These are phyloP conservation scores for Erithacus rubecula DNA, from an alignment of 2,797 vertebrate species.

Conservation along the genomic window DNA sequence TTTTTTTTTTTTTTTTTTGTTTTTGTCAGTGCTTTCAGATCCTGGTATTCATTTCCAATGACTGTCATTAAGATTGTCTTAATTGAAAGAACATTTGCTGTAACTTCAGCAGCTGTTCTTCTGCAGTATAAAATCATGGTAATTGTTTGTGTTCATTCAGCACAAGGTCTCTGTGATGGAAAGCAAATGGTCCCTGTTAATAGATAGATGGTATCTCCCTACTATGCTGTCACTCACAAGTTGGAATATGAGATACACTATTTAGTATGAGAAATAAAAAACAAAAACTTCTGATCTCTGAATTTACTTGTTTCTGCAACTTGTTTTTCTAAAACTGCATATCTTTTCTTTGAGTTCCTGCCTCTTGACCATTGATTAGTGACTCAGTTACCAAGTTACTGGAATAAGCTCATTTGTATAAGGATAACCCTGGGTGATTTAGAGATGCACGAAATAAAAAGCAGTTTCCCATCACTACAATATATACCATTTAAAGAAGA, in stretches of 20 bases:
- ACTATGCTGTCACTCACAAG: not conserved
- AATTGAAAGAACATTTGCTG: conserved; percentile 67
- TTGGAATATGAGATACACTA: not conserved
- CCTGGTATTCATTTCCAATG: conserved; percentile 43
- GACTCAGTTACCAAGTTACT: not conserved
- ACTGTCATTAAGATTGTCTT: conserved; percentile 62
- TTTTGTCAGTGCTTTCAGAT: not conserved
- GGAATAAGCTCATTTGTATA: not conserved
- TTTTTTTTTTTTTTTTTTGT: not conserved
- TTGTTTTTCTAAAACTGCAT: not conserved
- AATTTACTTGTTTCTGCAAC: not conserved
- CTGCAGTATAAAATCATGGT: conserved; percentile 21
- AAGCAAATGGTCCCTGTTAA: conserved; percentile 55
- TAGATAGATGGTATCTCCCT: conserved; percentile 32
- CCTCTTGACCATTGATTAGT: not conserved
- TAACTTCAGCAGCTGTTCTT: conserved; percentile 67
- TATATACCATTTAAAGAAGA: not conserved
- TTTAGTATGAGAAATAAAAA: not conserved
- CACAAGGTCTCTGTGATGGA: conserved; percentile 37
- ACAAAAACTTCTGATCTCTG: not conserved
- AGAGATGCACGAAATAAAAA: not conserved
- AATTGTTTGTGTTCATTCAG: conserved; percentile 47
- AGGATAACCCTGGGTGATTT: not conserved
- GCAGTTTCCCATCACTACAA: not conserved
- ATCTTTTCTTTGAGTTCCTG: not conserved